Conservation (phyloP, 2,888 invertebrate genomes). For the Drosophila aldrichi region DNA sequence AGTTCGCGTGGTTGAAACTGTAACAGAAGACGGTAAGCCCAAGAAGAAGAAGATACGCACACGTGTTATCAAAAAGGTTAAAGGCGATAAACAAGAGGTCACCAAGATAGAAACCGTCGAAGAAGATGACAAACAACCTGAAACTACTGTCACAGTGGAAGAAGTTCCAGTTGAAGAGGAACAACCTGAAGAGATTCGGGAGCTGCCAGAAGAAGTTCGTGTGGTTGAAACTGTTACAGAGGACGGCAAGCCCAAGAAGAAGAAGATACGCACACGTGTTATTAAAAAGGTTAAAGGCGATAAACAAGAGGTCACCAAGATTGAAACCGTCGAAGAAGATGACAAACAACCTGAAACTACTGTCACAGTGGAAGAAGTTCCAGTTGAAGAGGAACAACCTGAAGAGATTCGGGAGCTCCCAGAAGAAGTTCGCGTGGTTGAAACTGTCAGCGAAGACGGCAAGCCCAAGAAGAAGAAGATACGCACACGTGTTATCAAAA, state of each 20-base stretch:
- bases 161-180: constrained; percentile 18
- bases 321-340: constrained; percentile 10
- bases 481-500: too few relatives aligned
- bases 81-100: constrained; percentile 65
- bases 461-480: too few relatives aligned
- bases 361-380: constrained; percentile 3
- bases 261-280: constrained; percentile 7
- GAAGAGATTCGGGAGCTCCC: constrained; percentile 22
- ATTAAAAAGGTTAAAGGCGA: constrained; percentile 7
- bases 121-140: constrained; percentile 55
- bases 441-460: too few relatives aligned
- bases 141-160: constrained; percentile 64
- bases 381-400: constrained; percentile 19
- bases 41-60: constrained; percentile 65
- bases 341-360: constrained; percentile 8
- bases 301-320: constrained; percentile 18
- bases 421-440: too few relatives aligned
- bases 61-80: constrained; percentile 65
- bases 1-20: constrained; percentile 48
- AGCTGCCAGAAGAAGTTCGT: too few relatives aligned
- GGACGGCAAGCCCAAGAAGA: not conserved
- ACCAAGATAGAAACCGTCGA: constrained; percentile 71
- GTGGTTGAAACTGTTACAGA: not conserved
- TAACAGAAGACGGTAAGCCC: constrained; percentile 53
- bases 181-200: too few relatives aligned